These are phyloP conservation scores for Idaea straminata DNA, from an alignment of 2,888 invertebrate species.

Conservation along the genomic window DNA sequence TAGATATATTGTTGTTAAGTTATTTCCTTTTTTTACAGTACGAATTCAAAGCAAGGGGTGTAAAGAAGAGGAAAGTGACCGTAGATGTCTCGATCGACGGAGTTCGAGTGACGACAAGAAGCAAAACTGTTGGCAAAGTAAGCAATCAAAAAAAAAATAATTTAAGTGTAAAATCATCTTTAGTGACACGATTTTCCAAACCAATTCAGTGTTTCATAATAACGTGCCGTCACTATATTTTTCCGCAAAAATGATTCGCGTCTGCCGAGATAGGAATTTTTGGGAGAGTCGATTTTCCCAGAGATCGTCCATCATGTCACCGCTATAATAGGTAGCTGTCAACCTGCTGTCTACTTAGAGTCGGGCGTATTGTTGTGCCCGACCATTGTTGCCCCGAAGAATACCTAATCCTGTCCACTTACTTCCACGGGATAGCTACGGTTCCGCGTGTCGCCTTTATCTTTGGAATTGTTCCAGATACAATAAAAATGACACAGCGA, in stretches of 20 bases:
- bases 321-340: conserved; percentile 45
- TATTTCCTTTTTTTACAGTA: conserved; percentile 83
- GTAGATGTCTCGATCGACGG: conserved; percentile 97
- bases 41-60: conserved; percentile 98
- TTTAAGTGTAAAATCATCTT: background rate
- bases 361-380: conserved; percentile 32
- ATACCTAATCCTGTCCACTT: conserved; percentile 27
- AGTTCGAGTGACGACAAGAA: conserved; percentile 91
- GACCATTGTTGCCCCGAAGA: conserved; percentile 34
- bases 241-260: conserved; percentile 14
- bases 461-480: conserved; percentile 20
- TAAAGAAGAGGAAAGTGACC: conserved; percentile 98
- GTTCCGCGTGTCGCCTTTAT: conserved; percentile 13
- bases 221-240: conserved; percentile 8
- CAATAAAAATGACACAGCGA: conserved; percentile 13
- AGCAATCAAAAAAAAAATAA: conserved; percentile 11
- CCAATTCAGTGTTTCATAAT: background rate
- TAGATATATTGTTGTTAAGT: background rate
- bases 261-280: conserved; percentile 7
- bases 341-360: conserved; percentile 37
- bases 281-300: conserved; percentile 32
- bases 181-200: background rate
- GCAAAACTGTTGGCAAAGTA: conserved; percentile 51
- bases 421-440: conserved; percentile 8
- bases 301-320: conserved; percentile 43